A percentile compares a stretch with the other conserved stretches of the same genome.
phyloP scores from a whole-genome alignment of 2,888 invertebrate genomes.

The Oligia latruncula region DNA sequence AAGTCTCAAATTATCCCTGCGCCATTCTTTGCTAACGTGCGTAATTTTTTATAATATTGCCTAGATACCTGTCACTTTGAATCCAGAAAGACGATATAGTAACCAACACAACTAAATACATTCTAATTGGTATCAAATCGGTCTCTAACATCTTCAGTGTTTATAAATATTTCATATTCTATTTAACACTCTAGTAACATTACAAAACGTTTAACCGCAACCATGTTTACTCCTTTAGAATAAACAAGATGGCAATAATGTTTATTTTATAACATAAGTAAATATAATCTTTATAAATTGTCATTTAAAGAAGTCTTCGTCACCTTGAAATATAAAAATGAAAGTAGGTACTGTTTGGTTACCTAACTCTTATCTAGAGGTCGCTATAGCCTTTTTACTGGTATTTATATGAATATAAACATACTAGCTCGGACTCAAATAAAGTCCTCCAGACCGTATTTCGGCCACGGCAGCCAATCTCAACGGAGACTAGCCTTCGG shows the following conservation, averaged over 20 bases:
- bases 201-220: conserved; percentile 27
- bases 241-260: conserved; percentile 24
- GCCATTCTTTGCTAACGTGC: too few species aligned
- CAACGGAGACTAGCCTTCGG: too few species aligned
- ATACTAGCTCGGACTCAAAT: neutral
- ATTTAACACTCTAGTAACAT: conserved; percentile 6
- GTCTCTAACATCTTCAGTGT: neutral
- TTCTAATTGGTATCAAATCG: conserved; percentile 23
- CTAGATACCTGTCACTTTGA: too few species aligned
- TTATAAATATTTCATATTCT: conserved; percentile 4
- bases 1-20: too few species aligned
- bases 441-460: too few species aligned
- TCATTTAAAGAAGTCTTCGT: conserved; percentile 31
- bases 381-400: neutral
- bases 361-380: conserved; percentile 23
- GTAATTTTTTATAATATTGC: too few species aligned
- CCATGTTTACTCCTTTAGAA: conserved; percentile 14
- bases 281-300: conserved; percentile 54
- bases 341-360: conserved; percentile 36
- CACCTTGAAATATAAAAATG: conserved; percentile 50
- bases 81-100: neutral
- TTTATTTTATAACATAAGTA: conserved; percentile 37
- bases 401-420: too few species aligned
- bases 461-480: too few species aligned
- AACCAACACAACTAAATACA: neutral